Evolutionary conservation across 2,888 invertebrate genomes (phyloP), one percentile per base, ranked within the genome.

Genomic region (Zhuqinia jingwanae): DNA sequence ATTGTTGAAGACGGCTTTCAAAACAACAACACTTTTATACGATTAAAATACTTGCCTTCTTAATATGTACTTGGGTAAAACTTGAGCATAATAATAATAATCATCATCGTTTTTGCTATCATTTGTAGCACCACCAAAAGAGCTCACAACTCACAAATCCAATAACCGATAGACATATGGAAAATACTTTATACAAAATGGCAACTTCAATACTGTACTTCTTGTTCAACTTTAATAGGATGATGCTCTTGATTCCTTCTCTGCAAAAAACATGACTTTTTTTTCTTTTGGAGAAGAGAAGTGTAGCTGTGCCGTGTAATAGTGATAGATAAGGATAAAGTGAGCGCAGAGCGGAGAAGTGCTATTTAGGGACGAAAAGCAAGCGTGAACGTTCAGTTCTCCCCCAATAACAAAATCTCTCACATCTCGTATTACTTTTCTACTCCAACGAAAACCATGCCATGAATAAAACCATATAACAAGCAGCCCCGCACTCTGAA

Each of bases 141-240:
- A 58, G 25, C 22, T 20, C 22, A 63, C 30, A 20, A 56, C 56
- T 20, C 45, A 22, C 20, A 47, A 36, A 45, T 68, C 22, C 22
- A 68, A 68, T 22, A 45, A 68, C 68, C 45, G 45, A 68, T 45
- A 68, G 3, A 8, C 8, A 42, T 42, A 42, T 20, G 11, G 11
- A 13, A 65, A 65, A 17, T 42, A 17, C 63, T 42, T 65, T 42
- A 36, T 42, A 36, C 11, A 36, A 65, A 65, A 65, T 65, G 58
- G 58, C 58, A 42, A 65, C 30, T 65, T 65, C 42, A 65, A 60
- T 60, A 25, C 11, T 22, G 1, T 25, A 17, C 25, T 25, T 60
- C 20, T 5, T 53, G 17, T 53, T 2, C 1, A 17, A 17, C 17
- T 53, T 6, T 53, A 36, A 36, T 17, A n/a, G 53, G 53, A 53